Conservation (phyloP, 2,888 invertebrate species). For the Hirtodrosophila trivittata region DNA sequence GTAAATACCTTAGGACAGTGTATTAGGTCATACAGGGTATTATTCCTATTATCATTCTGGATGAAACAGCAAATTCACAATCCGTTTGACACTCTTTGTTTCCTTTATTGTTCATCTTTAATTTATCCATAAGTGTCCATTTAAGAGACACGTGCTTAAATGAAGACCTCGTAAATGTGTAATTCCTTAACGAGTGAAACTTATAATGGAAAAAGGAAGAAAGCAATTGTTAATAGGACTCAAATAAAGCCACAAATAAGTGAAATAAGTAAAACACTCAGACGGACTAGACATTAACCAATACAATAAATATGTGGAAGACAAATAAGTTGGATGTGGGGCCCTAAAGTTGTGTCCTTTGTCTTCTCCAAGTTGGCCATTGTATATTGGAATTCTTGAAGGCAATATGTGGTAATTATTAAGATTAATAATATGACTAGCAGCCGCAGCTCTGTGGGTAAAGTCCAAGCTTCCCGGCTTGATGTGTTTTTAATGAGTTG, state of each 20-base stretch:
- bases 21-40: no score
- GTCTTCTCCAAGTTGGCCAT: slow-evolving; percentile 45
- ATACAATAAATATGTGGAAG: not conserved
- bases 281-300: not conserved
- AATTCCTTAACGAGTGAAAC: no score
- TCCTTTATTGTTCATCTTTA: not conserved
- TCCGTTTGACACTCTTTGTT: no score
- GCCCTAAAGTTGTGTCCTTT: slow-evolving; percentile 32
- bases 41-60: slow-evolving; percentile 14
- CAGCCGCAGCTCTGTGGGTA: not conserved
- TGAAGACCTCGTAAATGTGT: no score
- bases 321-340: no score
- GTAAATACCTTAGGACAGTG: no score
- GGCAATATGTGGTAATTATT: slow-evolving; percentile 66
- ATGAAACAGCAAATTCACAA: slow-evolving; percentile 8
- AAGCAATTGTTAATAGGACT: not conserved
- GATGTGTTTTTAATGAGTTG: slow-evolving; percentile 78
- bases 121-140: no score
- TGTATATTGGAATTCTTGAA: slow-evolving; percentile 59
- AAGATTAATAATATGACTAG: slow-evolving; percentile 70
- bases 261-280: slow-evolving; percentile 13
- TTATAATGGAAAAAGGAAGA: no score
- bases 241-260: slow-evolving; percentile 5
- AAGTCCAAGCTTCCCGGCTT: slow-evolving; percentile 23
- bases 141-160: not conserved